phyloP scores from a whole-genome alignment of 2,797 vertebrate genomes.

The Takifugu ocellatus region DNA sequence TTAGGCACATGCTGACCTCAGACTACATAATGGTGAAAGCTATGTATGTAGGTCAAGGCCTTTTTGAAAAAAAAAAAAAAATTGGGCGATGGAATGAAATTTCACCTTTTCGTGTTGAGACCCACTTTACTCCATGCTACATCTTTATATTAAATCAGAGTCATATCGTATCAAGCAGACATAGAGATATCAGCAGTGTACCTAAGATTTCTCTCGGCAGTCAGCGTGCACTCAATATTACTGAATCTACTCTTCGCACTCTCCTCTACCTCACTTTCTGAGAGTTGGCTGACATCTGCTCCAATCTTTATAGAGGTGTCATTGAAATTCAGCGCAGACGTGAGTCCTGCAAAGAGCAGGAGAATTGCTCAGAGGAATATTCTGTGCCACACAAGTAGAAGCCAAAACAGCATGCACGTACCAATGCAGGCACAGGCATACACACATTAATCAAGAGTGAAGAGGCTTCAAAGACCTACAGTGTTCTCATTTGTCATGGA shows the following conservation, averaged over 20 bases:
- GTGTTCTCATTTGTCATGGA: too few species aligned
- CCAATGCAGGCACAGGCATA: conserved; percentile 2
- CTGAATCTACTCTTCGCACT: conserved; percentile 39
- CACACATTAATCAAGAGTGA: not conserved
- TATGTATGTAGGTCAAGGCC: conserved; percentile 14
- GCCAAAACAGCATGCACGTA: conserved; percentile 6
- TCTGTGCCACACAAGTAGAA: conserved; percentile 43
- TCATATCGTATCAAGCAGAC: conserved; percentile 14
- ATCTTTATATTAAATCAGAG: conserved; percentile 8
- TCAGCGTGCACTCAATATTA: conserved; percentile 41
- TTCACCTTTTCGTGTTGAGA: conserved; percentile 14
- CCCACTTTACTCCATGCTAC: not conserved
- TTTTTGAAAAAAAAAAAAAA: conserved; percentile 15
- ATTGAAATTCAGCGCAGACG: conserved; percentile 71
- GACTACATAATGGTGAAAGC: conserved; percentile 53
- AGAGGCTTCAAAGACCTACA: too few species aligned
- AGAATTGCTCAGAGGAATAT: conserved; percentile 62
- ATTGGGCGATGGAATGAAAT: conserved; percentile 18
- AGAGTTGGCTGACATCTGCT: conserved; percentile 65
- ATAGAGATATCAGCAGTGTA: conserved; percentile 26
- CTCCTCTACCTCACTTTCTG: conserved; percentile 61
- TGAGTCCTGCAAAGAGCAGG: conserved; percentile 58
- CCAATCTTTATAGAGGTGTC: conserved; percentile 65
- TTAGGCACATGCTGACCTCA: conserved; percentile 49
- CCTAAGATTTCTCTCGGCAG: conserved; percentile 30